Percentiles rank a stretch among this genome's conserved stretches.
Conservation (phyloP, 2,113 vertebrate species). For the Acanthochromis polyacanthus region DNA sequence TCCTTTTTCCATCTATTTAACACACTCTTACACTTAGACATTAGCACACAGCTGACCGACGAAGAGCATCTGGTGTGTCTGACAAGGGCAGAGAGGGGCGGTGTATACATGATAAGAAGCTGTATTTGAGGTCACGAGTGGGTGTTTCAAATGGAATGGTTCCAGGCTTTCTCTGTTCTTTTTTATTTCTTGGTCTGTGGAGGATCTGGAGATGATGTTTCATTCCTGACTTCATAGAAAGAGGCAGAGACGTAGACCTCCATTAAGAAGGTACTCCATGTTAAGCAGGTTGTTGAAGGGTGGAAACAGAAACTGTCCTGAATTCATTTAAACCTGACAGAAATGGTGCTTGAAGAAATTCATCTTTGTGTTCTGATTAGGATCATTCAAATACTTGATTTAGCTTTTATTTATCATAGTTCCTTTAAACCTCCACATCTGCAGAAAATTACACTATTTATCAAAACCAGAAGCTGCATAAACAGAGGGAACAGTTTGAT, state of each 20-base stretch:
- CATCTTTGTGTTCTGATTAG: neutral
- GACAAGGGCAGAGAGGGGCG: constrained; percentile 13
- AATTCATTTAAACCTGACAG: neutral
- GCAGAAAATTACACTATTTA: too few relatives aligned
- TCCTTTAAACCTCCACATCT: too few relatives aligned
- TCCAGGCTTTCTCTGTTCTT: constrained; percentile 27
- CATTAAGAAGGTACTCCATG: constrained; percentile 33
- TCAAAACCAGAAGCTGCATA: too few relatives aligned
- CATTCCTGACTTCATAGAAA: constrained; percentile 32
- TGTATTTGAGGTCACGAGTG: constrained; percentile 53
- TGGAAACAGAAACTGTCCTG: constrained; percentile 19
- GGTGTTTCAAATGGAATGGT: constrained; percentile 53
- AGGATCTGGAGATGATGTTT: constrained; percentile 25
- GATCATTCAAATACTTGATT: too few relatives aligned
- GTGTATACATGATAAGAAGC: constrained; percentile 15
- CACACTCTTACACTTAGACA: neutral
- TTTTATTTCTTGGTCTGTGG: constrained; percentile 11
- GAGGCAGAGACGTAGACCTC: constrained; percentile 11
- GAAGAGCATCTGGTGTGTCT: constrained; percentile 14
- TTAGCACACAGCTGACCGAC: constrained; percentile 16
- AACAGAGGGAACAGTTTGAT: too few relatives aligned
- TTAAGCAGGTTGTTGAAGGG: constrained; percentile 37
- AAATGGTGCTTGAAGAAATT: neutral
- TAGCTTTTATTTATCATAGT: too few relatives aligned
- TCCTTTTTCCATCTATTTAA: constrained; percentile 5